phyloP scores from a whole-genome alignment of 2,113 vertebrate species.

The Verasper variegatus region DNA sequence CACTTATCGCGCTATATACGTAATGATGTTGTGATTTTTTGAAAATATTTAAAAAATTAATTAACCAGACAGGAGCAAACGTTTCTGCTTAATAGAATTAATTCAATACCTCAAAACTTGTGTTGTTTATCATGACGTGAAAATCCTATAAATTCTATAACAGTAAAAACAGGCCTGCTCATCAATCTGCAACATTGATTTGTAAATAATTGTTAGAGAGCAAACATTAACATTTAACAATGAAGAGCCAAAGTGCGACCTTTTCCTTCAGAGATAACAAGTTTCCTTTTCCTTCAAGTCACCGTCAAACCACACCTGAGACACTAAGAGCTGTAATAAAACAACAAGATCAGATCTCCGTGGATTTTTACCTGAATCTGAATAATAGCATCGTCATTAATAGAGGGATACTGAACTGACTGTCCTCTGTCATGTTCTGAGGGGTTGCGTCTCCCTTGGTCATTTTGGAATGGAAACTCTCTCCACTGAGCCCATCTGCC shows the following conservation, averaged over 20 bases:
- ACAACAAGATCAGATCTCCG: background rate
- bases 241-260: slow-evolving; percentile 3
- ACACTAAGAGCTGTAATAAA: background rate
- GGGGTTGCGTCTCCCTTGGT: slow-evolving; percentile 50
- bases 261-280: slow-evolving; percentile 54
- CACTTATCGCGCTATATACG: too few species aligned
- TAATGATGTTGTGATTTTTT: too few species aligned
- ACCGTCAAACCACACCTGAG: background rate
- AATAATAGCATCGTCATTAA: slow-evolving; percentile 35
- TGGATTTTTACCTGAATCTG: slow-evolving; percentile 74
- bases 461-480: slow-evolving; percentile 67
- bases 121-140: too few species aligned
- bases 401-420: slow-evolving; percentile 48
- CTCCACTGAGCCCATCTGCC: slow-evolving; percentile 65
- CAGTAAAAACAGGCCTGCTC: too few species aligned
- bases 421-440: slow-evolving; percentile 53
- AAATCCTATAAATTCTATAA: too few species aligned
- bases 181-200: too few species aligned
- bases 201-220: background rate
- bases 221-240: slow-evolving; percentile 22
- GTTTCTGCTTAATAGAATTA: too few species aligned
- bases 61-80: too few species aligned
- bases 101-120: too few species aligned
- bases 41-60: too few species aligned
- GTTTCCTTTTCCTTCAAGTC: too few species aligned